Percentiles rank a stretch among this genome's conserved stretches.
Evolutionary conservation across 2,888 invertebrate genomes (phyloP).

Genomic region (Caenorhabditis japonica): DNA sequence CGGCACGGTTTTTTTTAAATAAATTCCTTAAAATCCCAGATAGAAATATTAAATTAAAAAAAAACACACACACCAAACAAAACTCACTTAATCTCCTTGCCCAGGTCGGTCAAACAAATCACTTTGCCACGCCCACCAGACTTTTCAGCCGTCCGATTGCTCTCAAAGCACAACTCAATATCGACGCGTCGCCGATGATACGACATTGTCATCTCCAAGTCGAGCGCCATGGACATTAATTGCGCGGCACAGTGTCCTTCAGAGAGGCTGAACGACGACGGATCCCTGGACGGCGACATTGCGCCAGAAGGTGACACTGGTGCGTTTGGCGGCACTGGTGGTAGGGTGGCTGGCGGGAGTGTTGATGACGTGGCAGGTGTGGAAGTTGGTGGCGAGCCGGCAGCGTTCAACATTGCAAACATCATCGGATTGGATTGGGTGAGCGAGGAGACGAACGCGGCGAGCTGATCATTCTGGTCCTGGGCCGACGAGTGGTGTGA

Average conservation of each 20-base stretch:
- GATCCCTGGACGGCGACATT: slow-evolving; percentile 37
- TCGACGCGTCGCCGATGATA: slow-evolving; percentile 66
- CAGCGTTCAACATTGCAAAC: slow-evolving; percentile 49
- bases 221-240: slow-evolving; percentile 70
- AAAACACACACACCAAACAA: too few species aligned
- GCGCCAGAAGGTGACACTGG: slow-evolving; percentile 18
- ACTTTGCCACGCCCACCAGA: slow-evolving; percentile 67
- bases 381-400: neutral
- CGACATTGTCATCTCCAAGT: slow-evolving; percentile 69
- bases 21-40: neutral
- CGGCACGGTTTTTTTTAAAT: too few species aligned
- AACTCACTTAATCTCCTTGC: slow-evolving; percentile 63
- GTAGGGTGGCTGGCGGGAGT: neutral
- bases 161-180: slow-evolving; percentile 70
- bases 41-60: neutral
- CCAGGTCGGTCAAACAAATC: slow-evolving; percentile 61
- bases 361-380: neutral
- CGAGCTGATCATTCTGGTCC: slow-evolving; percentile 51
- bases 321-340: neutral
- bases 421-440: slow-evolving; percentile 41
- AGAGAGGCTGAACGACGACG: slow-evolving; percentile 56
- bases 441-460: slow-evolving; percentile 46
- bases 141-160: slow-evolving; percentile 69
- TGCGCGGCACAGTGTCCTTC: slow-evolving; percentile 63
- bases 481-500: slow-evolving; percentile 7